These are phyloP conservation scores for Marcusenius ussheri DNA, from an alignment of 2,113 vertebrate species.

Conservation along the genomic window DNA sequence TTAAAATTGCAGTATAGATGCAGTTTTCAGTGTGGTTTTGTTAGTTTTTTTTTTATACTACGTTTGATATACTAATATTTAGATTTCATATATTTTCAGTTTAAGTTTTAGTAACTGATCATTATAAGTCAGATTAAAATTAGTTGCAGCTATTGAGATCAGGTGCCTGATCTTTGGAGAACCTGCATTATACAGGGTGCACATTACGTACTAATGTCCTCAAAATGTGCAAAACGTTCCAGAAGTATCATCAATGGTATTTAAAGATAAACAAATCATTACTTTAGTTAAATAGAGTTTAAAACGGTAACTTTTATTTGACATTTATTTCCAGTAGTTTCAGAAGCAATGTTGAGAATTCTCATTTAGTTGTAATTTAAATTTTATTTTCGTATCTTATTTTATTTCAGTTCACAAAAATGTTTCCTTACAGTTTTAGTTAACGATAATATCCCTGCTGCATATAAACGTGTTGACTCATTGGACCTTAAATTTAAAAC, in stretches of 20 bases:
- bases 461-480: background rate
- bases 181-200: background rate
- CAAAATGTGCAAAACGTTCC: background rate
- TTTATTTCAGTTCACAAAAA: background rate
- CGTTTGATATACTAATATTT: background rate
- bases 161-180: background rate
- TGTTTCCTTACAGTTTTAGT: background rate
- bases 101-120: background rate
- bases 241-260: background rate
- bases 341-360: background rate
- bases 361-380: background rate
- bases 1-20: background rate
- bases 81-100: background rate
- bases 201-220: background rate
- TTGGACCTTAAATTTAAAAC: background rate
- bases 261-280: background rate
- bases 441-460: background rate
- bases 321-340: background rate
- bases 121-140: background rate
- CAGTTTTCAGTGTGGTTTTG: background rate
- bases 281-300: background rate
- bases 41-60: background rate
- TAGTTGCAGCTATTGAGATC: no score
- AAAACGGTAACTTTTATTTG: background rate
- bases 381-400: background rate